Evolutionary conservation across 2,797 vertebrate genomes (phyloP).

Genomic region (Nannoperca australis): DNA sequence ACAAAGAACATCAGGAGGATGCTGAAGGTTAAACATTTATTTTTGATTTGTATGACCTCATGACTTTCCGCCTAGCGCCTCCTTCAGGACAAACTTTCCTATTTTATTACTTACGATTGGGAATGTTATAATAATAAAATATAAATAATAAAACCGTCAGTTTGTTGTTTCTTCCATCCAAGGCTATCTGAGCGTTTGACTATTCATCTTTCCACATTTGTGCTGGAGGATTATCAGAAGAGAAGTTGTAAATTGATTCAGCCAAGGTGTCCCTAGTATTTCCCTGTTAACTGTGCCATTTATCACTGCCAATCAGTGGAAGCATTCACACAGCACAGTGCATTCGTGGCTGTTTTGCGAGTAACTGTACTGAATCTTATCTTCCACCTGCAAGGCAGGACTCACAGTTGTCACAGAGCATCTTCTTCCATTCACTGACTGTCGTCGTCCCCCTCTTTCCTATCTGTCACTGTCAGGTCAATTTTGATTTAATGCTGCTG

Average conservation of each 20-base stretch:
- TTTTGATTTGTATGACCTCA: neutral
- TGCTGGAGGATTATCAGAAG: conserved; percentile 12
- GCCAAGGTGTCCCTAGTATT: conserved; percentile 31
- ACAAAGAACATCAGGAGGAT: neutral
- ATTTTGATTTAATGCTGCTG: conserved; percentile 59
- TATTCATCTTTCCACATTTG: neutral
- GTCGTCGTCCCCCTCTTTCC: conserved; percentile 30
- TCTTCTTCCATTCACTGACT: conserved; percentile 39
- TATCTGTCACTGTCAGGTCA: conserved; percentile 66
- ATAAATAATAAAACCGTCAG: neutral
- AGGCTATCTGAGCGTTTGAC: neutral
- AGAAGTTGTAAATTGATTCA: conserved; percentile 2
- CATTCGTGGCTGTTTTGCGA: conserved; percentile 30
- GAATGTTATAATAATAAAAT: too few species aligned
- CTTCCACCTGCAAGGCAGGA: conserved; percentile 51
- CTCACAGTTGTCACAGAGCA: conserved; percentile 37
- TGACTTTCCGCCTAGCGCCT: neutral
- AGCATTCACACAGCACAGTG: conserved; percentile 7
- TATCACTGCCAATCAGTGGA: conserved; percentile 59
- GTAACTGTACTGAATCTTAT: conserved; percentile 45
- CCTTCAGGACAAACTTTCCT: neutral
- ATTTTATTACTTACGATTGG: neutral
- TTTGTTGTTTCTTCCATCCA: neutral
- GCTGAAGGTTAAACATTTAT: neutral
- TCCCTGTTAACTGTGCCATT: conserved; percentile 59